Base-by-base conservation (phyloP, 2,797 vertebrate genomes). In the Neopelma chrysocephalum region DNA sequence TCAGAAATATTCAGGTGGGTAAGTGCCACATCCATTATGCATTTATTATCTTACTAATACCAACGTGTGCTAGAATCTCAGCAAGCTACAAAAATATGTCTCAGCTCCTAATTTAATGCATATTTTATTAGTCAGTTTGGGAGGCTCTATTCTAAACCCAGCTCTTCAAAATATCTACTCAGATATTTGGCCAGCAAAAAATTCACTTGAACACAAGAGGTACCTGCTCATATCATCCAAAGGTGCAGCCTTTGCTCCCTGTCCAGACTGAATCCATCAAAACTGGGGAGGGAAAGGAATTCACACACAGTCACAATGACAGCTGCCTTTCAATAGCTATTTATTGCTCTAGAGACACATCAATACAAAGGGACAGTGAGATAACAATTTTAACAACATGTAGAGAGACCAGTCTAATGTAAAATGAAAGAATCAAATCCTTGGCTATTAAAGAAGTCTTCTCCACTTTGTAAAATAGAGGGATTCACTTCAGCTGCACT, bases 21-120 rank as follows among this genome's bases (percentile, higher is more conserved):
- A 90, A 87, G 62, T 64, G 68, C 56, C 69, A 19, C 73, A 89
- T 71, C 34, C 38, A 66, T 90, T 95, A 89, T 34, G 32, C 36
- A 50, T 95, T 94, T 87, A 82, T 90, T 90, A 89, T 87, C 70
- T 90, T 53, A 87, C 70, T 89, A 92, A 90, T 36, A 77, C 48
- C 54, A 78, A 48, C 77, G 72, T 22, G 27, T 42, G 21, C 45
- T 69, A 69, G 57, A 71, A 90, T 87, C 64, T 93, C 69, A 77
- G 77, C 20, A 60, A 75, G 68, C 65, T 57, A 69, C 90, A 92
- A 78, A 92, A 95, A 56, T 23, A 19, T 31, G 78, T 51, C 75
- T 47, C 48, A 69, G 31, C 31, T 83, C 72, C 65, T 69, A 75
- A 62, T 84, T 75, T 64, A 94, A 84, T 40, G 21, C 68, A 42